A percentile compares a stretch with the other conserved stretches of the same genome.
Conservation (phyloP, 2,888 invertebrate species). For the Boloria selene region DNA sequence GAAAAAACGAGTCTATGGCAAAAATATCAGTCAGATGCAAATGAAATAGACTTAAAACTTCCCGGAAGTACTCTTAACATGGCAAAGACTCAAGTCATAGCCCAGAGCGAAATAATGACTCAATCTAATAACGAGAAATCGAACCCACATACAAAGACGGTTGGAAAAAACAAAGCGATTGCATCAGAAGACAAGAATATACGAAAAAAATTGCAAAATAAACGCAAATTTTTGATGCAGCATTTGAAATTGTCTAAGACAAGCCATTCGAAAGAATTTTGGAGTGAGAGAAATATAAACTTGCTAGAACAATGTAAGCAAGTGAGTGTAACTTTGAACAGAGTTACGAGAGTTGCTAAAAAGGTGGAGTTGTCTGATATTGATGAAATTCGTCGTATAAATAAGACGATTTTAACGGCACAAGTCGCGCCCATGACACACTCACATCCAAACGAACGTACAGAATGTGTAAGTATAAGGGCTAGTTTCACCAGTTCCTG, state of each 20-base stretch:
- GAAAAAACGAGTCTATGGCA: constrained; percentile 14
- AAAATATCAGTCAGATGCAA: neutral
- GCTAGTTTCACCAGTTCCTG: too few species aligned
- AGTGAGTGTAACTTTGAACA: constrained; percentile 1
- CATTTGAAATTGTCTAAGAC: constrained; percentile 18
- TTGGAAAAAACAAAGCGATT: neutral
- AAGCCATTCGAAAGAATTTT: neutral
- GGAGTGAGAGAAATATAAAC: constrained; percentile 20
- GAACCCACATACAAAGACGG: too few species aligned
- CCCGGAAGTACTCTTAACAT: constrained; percentile 6
- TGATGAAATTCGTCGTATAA: constrained; percentile 15
- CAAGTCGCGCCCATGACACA: constrained; percentile 18
- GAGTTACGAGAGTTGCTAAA: neutral
- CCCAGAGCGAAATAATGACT: too few species aligned
- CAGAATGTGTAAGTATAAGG: too few species aligned
- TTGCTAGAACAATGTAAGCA: constrained; percentile 8
- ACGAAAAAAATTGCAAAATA: neutral
- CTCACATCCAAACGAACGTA: too few species aligned
- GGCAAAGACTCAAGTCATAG: neutral
- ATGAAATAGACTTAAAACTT: neutral
- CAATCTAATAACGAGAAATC: too few species aligned
- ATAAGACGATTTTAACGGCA: constrained; percentile 19
- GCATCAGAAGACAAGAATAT: neutral
- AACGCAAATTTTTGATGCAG: neutral
- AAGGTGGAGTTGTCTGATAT: constrained; percentile 17